A percentile compares a stretch with the other conserved stretches of the same genome.
phyloP scores from a whole-genome alignment of 1,140 invertebrate genomes.

The Gryllus bimaculatus region DNA sequence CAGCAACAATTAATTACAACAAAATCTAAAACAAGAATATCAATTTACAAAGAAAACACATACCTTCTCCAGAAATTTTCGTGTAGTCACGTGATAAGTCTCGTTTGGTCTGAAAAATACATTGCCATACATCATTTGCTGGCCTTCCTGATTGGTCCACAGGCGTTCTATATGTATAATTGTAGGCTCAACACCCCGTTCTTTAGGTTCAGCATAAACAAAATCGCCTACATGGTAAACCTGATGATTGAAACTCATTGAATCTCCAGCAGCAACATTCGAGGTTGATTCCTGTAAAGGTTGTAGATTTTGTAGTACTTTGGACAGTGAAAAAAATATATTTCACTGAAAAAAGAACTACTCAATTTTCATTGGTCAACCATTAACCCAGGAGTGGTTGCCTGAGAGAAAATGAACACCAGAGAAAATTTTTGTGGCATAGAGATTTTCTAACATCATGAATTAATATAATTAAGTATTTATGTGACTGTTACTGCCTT shows the following conservation, averaged over 20 bases:
- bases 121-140: conserved; percentile 84
- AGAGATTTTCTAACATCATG: no score
- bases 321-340: no score
- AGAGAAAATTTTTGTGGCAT: no score
- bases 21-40: conserved; percentile 3
- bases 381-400: no score
- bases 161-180: conserved; percentile 83
- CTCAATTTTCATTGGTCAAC: no score
- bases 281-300: conserved; percentile 15
- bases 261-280: conserved; percentile 28
- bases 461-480: no score
- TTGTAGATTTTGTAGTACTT: no score
- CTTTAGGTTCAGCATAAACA: conserved; percentile 75
- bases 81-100: conserved; percentile 89
- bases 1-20: conserved; percentile 23
- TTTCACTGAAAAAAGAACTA: no score
- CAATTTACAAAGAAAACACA: background rate
- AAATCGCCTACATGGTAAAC: conserved; percentile 78
- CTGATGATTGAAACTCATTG: conserved; percentile 58
- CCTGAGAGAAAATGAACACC: no score
- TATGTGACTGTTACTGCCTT: no score
- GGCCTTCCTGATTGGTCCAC: conserved; percentile 72
- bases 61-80: conserved; percentile 84
- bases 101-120: conserved; percentile 76
- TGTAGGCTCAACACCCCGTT: conserved; percentile 68